These are phyloP conservation scores for Pentamera pediparva DNA, from an alignment of 53 echinoderm and acorn worm species.

Conservation along the genomic window DNA sequence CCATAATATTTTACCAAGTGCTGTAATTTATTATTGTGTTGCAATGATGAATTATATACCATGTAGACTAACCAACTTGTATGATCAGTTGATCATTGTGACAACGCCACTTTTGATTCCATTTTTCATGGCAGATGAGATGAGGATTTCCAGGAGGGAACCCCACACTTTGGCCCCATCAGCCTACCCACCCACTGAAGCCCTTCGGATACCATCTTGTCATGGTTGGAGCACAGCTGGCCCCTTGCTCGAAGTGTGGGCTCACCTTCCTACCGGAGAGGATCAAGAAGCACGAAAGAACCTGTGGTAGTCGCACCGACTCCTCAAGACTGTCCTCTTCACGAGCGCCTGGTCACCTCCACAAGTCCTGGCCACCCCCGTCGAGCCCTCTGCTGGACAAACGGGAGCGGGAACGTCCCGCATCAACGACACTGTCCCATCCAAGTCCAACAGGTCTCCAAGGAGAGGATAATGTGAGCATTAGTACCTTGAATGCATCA, in stretches of 20 bases:
- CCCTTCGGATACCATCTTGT: too few species aligned
- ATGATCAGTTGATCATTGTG: too few species aligned
- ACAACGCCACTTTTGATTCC: too few species aligned
- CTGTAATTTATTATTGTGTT: too few species aligned
- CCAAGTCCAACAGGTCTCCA: slow-evolving; percentile 77
- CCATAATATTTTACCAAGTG: too few species aligned
- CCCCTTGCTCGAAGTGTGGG: slow-evolving; percentile 69
- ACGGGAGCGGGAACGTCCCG: slow-evolving; percentile 45
- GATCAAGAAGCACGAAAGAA: slow-evolving; percentile 44
- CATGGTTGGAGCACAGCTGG: slow-evolving; percentile 35
- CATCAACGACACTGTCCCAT: slow-evolving; percentile 67
- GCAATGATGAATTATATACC: too few species aligned
- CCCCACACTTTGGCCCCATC: too few species aligned
- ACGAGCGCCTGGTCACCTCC: neutral
- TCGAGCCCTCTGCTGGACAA: slow-evolving; percentile 4
- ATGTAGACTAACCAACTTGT: too few species aligned
- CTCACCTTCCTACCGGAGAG: slow-evolving; percentile 71
- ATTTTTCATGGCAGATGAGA: too few species aligned
- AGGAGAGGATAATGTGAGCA: slow-evolving; percentile 58
- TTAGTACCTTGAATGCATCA: slow-evolving; percentile 15
- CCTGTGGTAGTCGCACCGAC: neutral
- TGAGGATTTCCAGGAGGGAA: too few species aligned
- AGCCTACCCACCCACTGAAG: too few species aligned
- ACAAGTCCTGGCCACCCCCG: slow-evolving; percentile 10
- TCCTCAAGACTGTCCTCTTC: neutral